Conservation (phyloP, 2,797 vertebrate genomes). For the Serranus cabrilla region DNA sequence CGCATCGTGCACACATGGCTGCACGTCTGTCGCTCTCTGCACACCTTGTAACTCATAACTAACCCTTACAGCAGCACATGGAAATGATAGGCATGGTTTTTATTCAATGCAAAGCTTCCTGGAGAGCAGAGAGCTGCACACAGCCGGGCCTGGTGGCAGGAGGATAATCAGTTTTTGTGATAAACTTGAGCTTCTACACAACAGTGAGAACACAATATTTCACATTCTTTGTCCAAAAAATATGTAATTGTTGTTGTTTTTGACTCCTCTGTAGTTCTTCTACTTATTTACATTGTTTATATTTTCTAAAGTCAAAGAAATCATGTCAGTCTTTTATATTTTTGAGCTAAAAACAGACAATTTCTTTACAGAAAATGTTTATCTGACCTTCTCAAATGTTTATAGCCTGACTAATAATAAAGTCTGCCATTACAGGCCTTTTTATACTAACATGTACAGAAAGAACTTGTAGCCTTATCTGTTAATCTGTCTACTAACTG, state of each 20-base stretch:
- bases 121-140: conserved; percentile 15
- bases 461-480: neutral
- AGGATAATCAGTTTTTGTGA: conserved; percentile 3
- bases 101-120: neutral
- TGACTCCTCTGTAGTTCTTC: no score
- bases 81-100: neutral
- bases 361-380: neutral
- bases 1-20: neutral
- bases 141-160: conserved; percentile 27
- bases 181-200: neutral
- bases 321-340: neutral
- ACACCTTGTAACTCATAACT: neutral
- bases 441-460: neutral
- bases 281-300: neutral
- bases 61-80: neutral
- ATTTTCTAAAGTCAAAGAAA: neutral
- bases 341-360: neutral
- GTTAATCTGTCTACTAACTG: neutral
- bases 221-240: neutral
- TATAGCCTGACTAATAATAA: neutral
- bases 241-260: neutral
- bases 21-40: neutral
- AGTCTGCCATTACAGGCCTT: neutral
- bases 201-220: neutral
- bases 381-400: neutral